Evolutionary conservation across 2,888 invertebrate genomes (phyloP).

Genomic region (Heliconius aoede): DNA sequence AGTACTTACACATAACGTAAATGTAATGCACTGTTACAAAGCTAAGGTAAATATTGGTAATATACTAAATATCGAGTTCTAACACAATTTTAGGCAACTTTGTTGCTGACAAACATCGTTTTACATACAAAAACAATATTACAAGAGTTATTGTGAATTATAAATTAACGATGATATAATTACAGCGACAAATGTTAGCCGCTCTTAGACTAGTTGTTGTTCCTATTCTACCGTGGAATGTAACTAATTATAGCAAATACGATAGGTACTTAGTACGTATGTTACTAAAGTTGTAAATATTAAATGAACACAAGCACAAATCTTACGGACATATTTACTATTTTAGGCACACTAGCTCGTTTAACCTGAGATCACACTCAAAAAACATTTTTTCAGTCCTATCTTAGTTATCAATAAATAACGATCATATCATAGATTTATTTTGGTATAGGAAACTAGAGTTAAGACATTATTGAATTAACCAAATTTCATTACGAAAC

Average conservation of each 20-base stretch:
- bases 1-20: slow-evolving; percentile 54
- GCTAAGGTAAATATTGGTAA: slow-evolving; percentile 63
- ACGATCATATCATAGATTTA: slow-evolving; percentile 76
- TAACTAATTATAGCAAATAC: slow-evolving; percentile 60
- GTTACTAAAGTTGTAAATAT: slow-evolving; percentile 59
- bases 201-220: slow-evolving; percentile 78
- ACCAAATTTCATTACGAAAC: slow-evolving; percentile 54
- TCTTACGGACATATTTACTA: slow-evolving; percentile 59
- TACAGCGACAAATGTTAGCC: slow-evolving; percentile 60
- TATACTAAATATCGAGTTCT: slow-evolving; percentile 56
- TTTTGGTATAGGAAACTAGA: slow-evolving; percentile 80
- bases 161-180: slow-evolving; percentile 56
- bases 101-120: slow-evolving; percentile 63
- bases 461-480: slow-evolving; percentile 58
- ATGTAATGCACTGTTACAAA: slow-evolving; percentile 68
- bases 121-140: slow-evolving; percentile 50
- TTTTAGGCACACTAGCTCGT: slow-evolving; percentile 62
- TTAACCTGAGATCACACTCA: slow-evolving; percentile 78
- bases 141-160: slow-evolving; percentile 40
- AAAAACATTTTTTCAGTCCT: slow-evolving; percentile 69
- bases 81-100: slow-evolving; percentile 64
- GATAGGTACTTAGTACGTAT: slow-evolving; percentile 65
- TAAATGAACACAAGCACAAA: slow-evolving; percentile 67
- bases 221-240: slow-evolving; percentile 74
- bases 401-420: slow-evolving; percentile 80